These are phyloP conservation scores for Anhinga anhinga DNA, from an alignment of 2,113 vertebrate species.

Conservation along the genomic window DNA sequence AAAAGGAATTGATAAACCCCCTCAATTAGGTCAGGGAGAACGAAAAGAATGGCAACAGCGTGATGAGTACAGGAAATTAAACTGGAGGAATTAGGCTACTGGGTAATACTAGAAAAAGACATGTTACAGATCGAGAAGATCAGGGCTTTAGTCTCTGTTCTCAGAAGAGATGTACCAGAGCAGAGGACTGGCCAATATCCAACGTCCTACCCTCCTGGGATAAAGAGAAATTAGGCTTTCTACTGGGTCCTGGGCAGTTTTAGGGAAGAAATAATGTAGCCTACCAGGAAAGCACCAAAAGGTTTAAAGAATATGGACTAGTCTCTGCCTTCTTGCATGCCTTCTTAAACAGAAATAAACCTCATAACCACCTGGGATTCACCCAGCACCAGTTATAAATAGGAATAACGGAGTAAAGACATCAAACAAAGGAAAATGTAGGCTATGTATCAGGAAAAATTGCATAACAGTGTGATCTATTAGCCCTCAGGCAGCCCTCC, in stretches of 20 bases:
- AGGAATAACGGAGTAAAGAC: not conserved
- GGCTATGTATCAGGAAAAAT: conserved; percentile 56
- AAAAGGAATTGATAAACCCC: not conserved
- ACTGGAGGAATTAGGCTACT: not conserved
- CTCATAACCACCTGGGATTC: conserved; percentile 41
- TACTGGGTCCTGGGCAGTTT: not conserved
- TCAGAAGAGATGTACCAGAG: not conserved
- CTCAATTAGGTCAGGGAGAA: not conserved
- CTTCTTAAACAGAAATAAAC: conserved; percentile 51
- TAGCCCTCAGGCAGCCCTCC: not conserved
- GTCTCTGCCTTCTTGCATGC: conserved; percentile 2
- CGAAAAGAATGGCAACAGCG: not conserved
- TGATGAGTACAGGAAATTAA: not conserved
- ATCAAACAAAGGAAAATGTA: conserved; percentile 57
- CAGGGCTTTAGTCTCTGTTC: not conserved
- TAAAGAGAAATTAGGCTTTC: not conserved
- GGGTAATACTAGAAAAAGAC: not conserved
- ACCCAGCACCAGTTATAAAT: conserved; percentile 28
- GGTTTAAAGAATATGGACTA: not conserved
- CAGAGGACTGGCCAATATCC: not conserved
- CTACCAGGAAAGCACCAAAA: conserved; percentile 2
- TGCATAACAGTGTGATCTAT: conserved; percentile 16
- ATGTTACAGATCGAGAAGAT: not conserved
- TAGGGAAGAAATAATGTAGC: not conserved
- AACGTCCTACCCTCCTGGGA: not conserved